A percentile compares a stretch with the other conserved stretches of the same genome.
Evolutionary conservation across 2,797 vertebrate genomes (phyloP).

Genomic region (Notoglanidium macrostoma): DNA sequence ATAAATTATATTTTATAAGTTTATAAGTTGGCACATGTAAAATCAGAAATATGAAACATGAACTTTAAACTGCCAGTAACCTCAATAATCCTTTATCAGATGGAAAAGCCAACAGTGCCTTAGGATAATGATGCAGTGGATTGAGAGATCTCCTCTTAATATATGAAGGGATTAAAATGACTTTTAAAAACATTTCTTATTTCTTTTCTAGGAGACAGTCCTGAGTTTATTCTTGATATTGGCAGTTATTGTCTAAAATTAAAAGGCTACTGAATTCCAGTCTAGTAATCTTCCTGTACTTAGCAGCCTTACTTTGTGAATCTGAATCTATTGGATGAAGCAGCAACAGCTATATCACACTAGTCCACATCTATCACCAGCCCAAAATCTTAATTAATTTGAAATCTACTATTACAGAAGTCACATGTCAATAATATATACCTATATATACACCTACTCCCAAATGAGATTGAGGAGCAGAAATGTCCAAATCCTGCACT

Average conservation of each 20-base stretch:
- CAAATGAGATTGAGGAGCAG: conserved; percentile 1
- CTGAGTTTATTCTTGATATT: not conserved
- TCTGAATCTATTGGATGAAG: not conserved
- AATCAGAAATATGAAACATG: not conserved
- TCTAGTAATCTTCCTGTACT: not conserved
- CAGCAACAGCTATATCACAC: not conserved
- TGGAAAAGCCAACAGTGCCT: not conserved
- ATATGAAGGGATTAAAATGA: not conserved
- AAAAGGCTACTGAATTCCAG: not conserved
- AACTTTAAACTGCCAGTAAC: not conserved
- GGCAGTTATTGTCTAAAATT: not conserved
- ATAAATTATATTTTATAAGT: not conserved
- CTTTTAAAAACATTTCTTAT: not conserved
- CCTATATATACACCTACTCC: not conserved
- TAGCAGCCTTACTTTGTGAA: not conserved
- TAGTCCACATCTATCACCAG: not conserved
- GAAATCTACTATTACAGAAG: conserved; percentile 17
- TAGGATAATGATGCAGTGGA: not conserved
- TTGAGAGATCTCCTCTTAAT: not conserved
- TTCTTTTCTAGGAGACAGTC: not conserved
- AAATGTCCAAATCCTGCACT: conserved; percentile 22
- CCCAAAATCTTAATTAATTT: not conserved
- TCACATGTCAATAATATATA: not conserved
- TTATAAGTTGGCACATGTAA: not conserved
- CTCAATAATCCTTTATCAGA: not conserved